phyloP scores from a whole-genome alignment of 2,797 vertebrate species.

The Lagodon rhomboides region DNA sequence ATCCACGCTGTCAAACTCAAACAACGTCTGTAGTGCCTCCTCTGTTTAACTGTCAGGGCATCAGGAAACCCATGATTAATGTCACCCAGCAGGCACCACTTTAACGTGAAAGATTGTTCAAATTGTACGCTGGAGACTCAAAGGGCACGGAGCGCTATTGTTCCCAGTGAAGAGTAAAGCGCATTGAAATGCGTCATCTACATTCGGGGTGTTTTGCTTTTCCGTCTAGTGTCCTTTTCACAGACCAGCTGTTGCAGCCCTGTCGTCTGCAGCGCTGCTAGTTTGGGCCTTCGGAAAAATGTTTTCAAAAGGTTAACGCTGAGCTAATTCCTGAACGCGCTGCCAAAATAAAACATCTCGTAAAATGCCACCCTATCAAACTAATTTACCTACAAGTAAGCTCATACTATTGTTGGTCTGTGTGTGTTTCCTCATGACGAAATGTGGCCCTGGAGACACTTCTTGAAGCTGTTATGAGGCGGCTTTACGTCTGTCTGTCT shows the following conservation, averaged over 20 bases:
- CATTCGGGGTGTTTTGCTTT: neutral
- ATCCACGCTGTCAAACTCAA: conserved; percentile 6
- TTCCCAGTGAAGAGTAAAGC: conserved; percentile 13
- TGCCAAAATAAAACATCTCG: neutral
- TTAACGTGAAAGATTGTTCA: conserved; percentile 28
- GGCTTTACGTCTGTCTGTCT: too few species aligned
- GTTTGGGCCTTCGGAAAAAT: neutral
- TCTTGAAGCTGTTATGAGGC: too few species aligned
- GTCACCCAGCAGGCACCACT: conserved; percentile 7
- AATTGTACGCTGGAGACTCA: conserved; percentile 3
- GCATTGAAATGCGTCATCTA: conserved; percentile 2
- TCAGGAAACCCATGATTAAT: conserved; percentile 24
- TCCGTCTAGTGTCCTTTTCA: conserved; percentile 20
- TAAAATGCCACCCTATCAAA: neutral
- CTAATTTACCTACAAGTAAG: neutral
- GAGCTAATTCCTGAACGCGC: neutral
- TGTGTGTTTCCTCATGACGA: too few species aligned
- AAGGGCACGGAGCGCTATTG: neutral
- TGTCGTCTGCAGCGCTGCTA: neutral
- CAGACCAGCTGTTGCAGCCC: neutral
- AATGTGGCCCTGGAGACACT: too few species aligned
- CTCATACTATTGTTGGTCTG: too few species aligned
- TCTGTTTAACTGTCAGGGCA: conserved; percentile 31
- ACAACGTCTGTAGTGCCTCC: neutral
- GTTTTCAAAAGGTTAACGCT: conserved; percentile 19